Percentiles rank a stretch among this genome's conserved stretches.
These are phyloP conservation scores for Chalcosyrphus nemorum DNA, from an alignment of 2,888 invertebrate species.

Conservation along the genomic window DNA sequence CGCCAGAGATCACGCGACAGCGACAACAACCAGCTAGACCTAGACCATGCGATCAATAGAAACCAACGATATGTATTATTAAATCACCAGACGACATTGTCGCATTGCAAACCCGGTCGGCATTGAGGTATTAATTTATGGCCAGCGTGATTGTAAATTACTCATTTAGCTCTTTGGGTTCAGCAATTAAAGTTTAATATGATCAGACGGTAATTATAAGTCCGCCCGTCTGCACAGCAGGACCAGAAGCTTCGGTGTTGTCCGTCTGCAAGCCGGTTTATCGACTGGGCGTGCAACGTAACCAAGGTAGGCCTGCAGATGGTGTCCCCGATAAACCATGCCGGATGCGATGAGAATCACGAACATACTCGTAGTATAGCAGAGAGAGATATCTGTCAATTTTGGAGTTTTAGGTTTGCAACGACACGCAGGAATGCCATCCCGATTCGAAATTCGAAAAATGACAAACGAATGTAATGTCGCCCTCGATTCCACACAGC, in stretches of 20 bases:
- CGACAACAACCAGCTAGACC: background rate
- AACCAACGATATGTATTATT: constrained; percentile 32
- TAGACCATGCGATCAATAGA: constrained; percentile 44
- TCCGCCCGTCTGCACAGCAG: constrained; percentile 47
- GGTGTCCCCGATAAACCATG: constrained; percentile 41
- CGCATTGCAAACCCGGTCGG: constrained; percentile 19
- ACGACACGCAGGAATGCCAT: constrained; percentile 36
- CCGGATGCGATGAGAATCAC: constrained; percentile 35
- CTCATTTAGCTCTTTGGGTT: constrained; percentile 64
- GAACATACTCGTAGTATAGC: constrained; percentile 14
- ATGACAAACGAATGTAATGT: constrained; percentile 64
- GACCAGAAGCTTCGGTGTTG: constrained; percentile 27
- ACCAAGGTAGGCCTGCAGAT: constrained; percentile 41
- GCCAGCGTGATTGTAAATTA: constrained; percentile 66
- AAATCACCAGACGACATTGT: constrained; percentile 64
- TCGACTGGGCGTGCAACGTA: constrained; percentile 2
- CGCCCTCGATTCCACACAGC: constrained; percentile 50
- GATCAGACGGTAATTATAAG: constrained; percentile 68
- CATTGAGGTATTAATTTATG: constrained; percentile 65
- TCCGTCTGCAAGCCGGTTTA: constrained; percentile 1
- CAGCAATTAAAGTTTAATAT: constrained; percentile 70
- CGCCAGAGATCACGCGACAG: constrained; percentile 67
- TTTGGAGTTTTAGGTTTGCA: constrained; percentile 4
- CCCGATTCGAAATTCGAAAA: constrained; percentile 49
- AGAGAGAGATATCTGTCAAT: constrained; percentile 11